Evolutionary conservation across 2,888 invertebrate species (phyloP).

Genomic region (Girardia tigrina): DNA sequence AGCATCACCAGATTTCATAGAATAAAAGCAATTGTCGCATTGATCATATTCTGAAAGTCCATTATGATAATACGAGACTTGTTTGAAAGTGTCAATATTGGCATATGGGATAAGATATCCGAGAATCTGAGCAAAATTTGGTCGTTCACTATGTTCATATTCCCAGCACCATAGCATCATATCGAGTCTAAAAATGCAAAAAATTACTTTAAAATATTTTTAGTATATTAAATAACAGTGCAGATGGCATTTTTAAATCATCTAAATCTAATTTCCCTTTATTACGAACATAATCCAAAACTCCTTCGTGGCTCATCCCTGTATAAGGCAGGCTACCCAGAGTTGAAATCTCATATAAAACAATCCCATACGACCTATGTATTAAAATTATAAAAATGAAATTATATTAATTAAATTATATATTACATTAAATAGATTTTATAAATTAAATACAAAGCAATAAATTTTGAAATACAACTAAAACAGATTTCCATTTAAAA

Average conservation of each 20-base stretch:
- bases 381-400: background rate
- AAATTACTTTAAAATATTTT: no score
- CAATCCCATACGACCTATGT: conserved; percentile 32
- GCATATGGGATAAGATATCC: background rate
- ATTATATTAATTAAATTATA: no score
- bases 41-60: background rate
- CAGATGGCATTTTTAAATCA: no score
- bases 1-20: background rate
- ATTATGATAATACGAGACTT: conserved; percentile 21
- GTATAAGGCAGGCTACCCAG: conserved; percentile 28
- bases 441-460: no score
- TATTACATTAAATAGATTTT: no score
- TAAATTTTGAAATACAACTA: no score
- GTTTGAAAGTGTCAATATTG: background rate
- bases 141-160: background rate
- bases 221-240: no score
- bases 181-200: background rate
- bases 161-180: background rate
- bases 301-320: conserved; percentile 27
- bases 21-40: background rate
- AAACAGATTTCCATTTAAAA: no score
- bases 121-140: background rate
- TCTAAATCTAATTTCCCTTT: background rate
- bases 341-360: conserved; percentile 33
- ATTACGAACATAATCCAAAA: conserved; percentile 27